A percentile compares a stretch with the other conserved stretches of the same genome.
These are phyloP conservation scores for Bombus consobrinus DNA, from an alignment of 1,140 invertebrate species.

Conservation along the genomic window DNA sequence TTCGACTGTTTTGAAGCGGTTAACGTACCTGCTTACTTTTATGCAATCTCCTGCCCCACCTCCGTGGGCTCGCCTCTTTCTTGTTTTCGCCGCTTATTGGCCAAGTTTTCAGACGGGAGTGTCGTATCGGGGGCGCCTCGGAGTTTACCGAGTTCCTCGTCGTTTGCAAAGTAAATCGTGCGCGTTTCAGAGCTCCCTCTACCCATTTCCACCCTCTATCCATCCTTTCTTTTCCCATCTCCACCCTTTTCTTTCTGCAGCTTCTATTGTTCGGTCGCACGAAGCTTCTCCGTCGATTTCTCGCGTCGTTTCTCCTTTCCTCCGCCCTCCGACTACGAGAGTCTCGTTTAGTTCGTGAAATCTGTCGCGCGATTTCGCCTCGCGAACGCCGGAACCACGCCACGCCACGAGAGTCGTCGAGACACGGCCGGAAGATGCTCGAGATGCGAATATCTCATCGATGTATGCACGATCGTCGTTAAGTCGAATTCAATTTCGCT, in stretches of 20 bases:
- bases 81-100: slow-evolving; percentile 74
- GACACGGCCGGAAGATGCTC: neutral
- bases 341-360: neutral
- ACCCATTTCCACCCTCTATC: neutral
- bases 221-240: slow-evolving; percentile 18
- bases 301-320: slow-evolving; percentile 19
- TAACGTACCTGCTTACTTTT: slow-evolving; percentile 68
- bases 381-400: neutral
- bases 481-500: slow-evolving; percentile 45
- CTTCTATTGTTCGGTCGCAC: neutral
- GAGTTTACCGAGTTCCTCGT: slow-evolving; percentile 65
- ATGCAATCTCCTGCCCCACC: slow-evolving; percentile 43
- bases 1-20: slow-evolving; percentile 69
- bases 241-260: neutral
- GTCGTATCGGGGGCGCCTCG: slow-evolving; percentile 70
- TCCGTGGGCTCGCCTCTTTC: slow-evolving; percentile 62
- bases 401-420: neutral
- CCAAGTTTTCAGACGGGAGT: slow-evolving; percentile 73
- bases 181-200: slow-evolving; percentile 44
- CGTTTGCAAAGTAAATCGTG: slow-evolving; percentile 71
- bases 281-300: slow-evolving; percentile 7
- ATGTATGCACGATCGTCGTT: slow-evolving; percentile 11
- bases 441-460: neutral
- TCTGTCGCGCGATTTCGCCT: slow-evolving; percentile 1
- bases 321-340: neutral